Conservation (phyloP, 1,140 invertebrate genomes). For the Zaprionus kolodkinae region DNA sequence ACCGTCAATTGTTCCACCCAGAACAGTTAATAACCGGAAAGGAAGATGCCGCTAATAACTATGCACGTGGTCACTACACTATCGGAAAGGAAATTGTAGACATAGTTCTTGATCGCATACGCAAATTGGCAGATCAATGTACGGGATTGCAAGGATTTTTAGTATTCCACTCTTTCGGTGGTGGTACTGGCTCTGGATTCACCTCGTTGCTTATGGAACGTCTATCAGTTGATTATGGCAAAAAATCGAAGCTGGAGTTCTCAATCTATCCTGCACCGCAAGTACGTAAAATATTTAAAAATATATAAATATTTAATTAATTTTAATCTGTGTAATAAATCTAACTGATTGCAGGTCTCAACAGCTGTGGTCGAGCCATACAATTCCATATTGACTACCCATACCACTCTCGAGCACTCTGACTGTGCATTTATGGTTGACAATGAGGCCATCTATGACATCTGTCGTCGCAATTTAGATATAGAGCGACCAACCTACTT, state of each 20-base stretch:
- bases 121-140: conserved; percentile 91
- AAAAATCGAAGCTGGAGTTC: conserved; percentile 93
- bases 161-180: conserved; percentile 94
- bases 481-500: conserved; percentile 93
- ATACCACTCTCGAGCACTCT: conserved; percentile 92
- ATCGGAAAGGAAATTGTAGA: conserved; percentile 95
- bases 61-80: conserved; percentile 94
- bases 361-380: conserved; percentile 94
- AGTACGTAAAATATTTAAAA: conserved; percentile 85
- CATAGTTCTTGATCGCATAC: conserved; percentile 90
- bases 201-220: conserved; percentile 93
- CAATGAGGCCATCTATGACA: conserved; percentile 96
- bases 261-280: conserved; percentile 94
- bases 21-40: conserved; percentile 90
- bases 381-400: conserved; percentile 92
- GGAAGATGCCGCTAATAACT: conserved; percentile 94
- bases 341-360: conserved; percentile 85
- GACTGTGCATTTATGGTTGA: conserved; percentile 95
- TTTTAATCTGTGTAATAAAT: not conserved
- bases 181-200: conserved; percentile 94
- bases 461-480: conserved; percentile 93
- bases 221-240: conserved; percentile 91
- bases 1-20: conserved; percentile 90
- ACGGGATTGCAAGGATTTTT: conserved; percentile 93
- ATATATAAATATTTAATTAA: not conserved